A percentile compares a stretch with the other conserved stretches of the same genome.
Conservation (phyloP, 2,797 vertebrate genomes). For the Poecile montanus region DNA sequence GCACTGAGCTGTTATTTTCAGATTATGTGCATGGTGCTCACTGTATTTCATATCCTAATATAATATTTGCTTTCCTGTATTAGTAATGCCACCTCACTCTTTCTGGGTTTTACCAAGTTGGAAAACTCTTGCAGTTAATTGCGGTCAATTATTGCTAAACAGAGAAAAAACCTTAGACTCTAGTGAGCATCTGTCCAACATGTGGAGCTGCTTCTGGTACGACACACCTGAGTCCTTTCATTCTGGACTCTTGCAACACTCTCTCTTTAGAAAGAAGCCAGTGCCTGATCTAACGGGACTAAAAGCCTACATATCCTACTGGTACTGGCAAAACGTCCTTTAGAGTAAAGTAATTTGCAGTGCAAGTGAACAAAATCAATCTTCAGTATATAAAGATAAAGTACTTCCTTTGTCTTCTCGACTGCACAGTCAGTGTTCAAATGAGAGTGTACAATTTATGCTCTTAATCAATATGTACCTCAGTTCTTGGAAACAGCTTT, state of each 20-base stretch:
- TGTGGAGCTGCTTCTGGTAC: neutral
- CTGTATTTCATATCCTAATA: neutral
- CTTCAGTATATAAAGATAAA: neutral
- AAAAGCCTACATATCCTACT: neutral
- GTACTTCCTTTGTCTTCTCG: neutral
- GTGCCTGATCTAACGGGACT: neutral
- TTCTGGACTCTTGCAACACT: neutral
- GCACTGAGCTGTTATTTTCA: neutral
- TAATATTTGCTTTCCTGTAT: neutral
- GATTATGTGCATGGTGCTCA: neutral
- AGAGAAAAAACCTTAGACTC: neutral
- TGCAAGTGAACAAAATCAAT: neutral
- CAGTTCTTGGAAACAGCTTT: neutral
- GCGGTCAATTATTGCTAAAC: neutral
- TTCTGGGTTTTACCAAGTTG: neutral
- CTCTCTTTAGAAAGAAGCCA: neutral
- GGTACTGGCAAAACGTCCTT: neutral
- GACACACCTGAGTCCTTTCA: neutral
- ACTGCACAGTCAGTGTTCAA: neutral
- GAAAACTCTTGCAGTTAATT: neutral
- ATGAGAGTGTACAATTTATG: neutral
- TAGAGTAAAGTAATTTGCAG: neutral
- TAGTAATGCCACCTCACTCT: neutral
- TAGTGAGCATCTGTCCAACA: neutral
- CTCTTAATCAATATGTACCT: neutral